These are phyloP conservation scores for Palythoa caribaeorum DNA, from an alignment of 92 coral and sea anemone genomes.

Conservation along the genomic window DNA sequence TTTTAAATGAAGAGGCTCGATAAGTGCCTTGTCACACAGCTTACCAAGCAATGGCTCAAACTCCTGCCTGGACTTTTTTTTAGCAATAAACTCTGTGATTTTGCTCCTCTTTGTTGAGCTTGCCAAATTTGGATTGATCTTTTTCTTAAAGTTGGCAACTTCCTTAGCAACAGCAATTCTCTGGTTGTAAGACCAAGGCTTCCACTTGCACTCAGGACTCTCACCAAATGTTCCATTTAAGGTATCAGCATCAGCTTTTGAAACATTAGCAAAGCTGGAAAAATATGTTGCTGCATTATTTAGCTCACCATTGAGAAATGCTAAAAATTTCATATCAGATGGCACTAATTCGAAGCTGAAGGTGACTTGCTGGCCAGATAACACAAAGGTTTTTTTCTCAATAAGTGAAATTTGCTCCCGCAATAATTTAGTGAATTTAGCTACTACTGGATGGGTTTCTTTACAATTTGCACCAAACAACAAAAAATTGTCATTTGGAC, in stretches of 20 bases:
- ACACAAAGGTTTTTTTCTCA: slow-evolving; percentile 30
- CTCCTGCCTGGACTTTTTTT: background rate
- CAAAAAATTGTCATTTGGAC: slow-evolving; percentile 51
- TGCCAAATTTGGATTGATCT: slow-evolving; percentile 13
- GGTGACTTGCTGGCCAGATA: slow-evolving; percentile 47
- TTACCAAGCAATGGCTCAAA: slow-evolving; percentile 8
- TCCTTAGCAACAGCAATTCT: slow-evolving; percentile 30
- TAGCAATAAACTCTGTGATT: slow-evolving; percentile 1
- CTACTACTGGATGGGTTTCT: slow-evolving; percentile 42
- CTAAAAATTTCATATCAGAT: slow-evolving; percentile 68
- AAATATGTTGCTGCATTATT: slow-evolving; percentile 59
- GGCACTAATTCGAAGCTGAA: slow-evolving; percentile 61
- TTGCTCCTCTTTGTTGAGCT: slow-evolving; percentile 25
- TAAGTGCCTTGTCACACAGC: slow-evolving; percentile 8
- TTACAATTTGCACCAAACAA: slow-evolving; percentile 63
- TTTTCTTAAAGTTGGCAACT: slow-evolving; percentile 32
- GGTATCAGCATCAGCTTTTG: slow-evolving; percentile 34
- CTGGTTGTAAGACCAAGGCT: slow-evolving; percentile 32
- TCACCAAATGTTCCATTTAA: slow-evolving; percentile 36
- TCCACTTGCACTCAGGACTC: slow-evolving; percentile 39
- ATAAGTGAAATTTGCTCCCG: slow-evolving; percentile 20
- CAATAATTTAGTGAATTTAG: slow-evolving; percentile 23
- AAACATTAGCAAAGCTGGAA: slow-evolving; percentile 68
- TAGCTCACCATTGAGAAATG: slow-evolving; percentile 68
- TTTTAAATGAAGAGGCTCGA: slow-evolving; percentile 56